Conservation (phyloP, 2,888 invertebrate species). For the Tryphoninae sp. region DNA sequence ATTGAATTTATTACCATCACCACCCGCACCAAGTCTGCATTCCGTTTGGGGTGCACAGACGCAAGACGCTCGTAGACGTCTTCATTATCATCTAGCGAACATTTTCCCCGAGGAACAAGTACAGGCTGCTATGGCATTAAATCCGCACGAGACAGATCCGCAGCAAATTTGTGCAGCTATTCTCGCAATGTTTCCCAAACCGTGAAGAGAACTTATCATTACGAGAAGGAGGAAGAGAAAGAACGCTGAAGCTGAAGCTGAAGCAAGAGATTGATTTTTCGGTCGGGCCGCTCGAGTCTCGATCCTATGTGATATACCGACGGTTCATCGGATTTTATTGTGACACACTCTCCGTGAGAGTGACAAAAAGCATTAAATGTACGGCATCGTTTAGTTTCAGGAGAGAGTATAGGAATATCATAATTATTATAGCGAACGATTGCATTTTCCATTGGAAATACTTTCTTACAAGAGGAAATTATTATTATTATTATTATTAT, state of each 20-base stretch:
- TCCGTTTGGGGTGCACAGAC: conserved; percentile 71
- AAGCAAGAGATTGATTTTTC: conserved; percentile 33
- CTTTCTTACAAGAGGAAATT: conserved; percentile 15
- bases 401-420: conserved; percentile 7
- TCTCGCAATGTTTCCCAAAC: conserved; percentile 87
- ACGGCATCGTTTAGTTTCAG: conserved; percentile 47
- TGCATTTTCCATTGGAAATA: conserved; percentile 20
- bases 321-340: conserved; percentile 60
- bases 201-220: conserved; percentile 69
- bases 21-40: conserved; percentile 82
- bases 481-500: background rate
- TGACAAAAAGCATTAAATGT: conserved; percentile 48
- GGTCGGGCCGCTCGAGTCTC: conserved; percentile 29
- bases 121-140: conserved; percentile 92
- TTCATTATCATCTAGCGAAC: conserved; percentile 94
- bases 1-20: conserved; percentile 82
- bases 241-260: conserved; percentile 8
- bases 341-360: conserved; percentile 63
- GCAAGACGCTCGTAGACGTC: conserved; percentile 88
- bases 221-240: background rate
- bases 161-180: conserved; percentile 95
- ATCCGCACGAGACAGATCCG: conserved; percentile 94
- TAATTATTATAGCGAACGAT: conserved; percentile 27
- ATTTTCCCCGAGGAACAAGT: conserved; percentile 96
- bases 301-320: conserved; percentile 63